Evolutionary conservation across 2,888 invertebrate species (phyloP).

Genomic region (Drosophila cracens): DNA sequence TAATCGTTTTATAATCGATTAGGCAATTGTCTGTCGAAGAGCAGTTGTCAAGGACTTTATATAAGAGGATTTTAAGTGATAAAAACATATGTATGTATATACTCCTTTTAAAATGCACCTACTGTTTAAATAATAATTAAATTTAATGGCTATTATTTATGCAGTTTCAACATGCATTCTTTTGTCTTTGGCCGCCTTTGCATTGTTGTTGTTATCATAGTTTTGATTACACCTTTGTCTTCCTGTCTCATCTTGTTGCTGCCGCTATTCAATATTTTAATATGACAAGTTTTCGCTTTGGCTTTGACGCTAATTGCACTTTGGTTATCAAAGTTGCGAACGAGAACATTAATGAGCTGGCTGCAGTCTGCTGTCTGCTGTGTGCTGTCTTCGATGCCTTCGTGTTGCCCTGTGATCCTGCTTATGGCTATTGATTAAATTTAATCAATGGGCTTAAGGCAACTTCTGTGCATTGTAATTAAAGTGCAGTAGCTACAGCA

Average conservation of each 20-base stretch:
- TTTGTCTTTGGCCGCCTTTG: constrained; percentile 9
- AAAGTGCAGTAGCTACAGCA: constrained; percentile 63
- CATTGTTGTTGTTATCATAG: constrained; percentile 5
- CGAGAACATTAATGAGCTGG: constrained; percentile 72
- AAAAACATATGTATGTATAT: too few relatives aligned
- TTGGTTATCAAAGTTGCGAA: constrained; percentile 70
- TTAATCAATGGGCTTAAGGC: constrained; percentile 80
- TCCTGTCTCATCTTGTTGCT: constrained; percentile 47
- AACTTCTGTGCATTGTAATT: constrained; percentile 78
- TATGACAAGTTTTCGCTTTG: constrained; percentile 72
- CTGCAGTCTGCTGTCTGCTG: constrained; percentile 14
- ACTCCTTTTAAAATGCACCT: neutral
- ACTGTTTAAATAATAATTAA: constrained; percentile 17
- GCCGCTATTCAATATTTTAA: constrained; percentile 76
- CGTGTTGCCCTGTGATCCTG: constrained; percentile 47
- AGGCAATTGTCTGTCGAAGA: neutral
- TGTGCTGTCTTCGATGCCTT: constrained; percentile 2
- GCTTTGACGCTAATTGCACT: constrained; percentile 73
- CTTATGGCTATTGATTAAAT: constrained; percentile 78
- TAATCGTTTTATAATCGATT: constrained; percentile 39
- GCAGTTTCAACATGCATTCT: constrained; percentile 9
- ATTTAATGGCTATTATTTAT: constrained; percentile 12
- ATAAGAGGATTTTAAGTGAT: neutral
- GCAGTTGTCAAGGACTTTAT: neutral
- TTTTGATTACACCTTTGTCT: constrained; percentile 18